Evolutionary conservation across 2,113 vertebrate species (phyloP).

Genomic region (Neolamprologus hecqui): DNA sequence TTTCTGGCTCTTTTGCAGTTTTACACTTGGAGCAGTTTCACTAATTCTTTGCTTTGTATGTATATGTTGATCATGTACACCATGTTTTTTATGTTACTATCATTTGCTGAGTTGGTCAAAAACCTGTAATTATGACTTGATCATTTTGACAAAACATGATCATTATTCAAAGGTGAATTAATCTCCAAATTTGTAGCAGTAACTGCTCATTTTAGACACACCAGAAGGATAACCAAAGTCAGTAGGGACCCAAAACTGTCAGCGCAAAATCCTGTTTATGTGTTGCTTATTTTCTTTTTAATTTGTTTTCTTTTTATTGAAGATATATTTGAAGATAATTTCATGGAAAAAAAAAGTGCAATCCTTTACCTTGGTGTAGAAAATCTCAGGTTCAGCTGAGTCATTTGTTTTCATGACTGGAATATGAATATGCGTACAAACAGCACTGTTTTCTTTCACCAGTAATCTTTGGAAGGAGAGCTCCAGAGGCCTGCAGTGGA

Average conservation of each 20-base stretch:
- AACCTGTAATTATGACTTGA: neutral
- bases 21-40: neutral
- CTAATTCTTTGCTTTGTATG: fast-evolving
- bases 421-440: fast-evolving
- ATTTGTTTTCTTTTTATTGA: neutral
- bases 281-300: neutral
- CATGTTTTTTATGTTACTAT: neutral
- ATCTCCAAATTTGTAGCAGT: neutral
- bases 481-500: constrained; percentile 81
- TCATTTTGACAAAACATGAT: neutral
- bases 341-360: neutral
- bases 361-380: neutral
- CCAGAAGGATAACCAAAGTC: neutral
- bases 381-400: neutral
- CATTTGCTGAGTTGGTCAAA: neutral
- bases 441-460: neutral
- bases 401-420: neutral
- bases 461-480: constrained; percentile 86
- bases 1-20: neutral
- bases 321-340: neutral
- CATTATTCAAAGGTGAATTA: neutral
- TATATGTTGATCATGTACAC: neutral
- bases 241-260: fast-evolving
- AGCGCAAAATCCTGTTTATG: neutral
- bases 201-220: fast-evolving